Base-by-base conservation (phyloP, 1,140 invertebrate genomes). In the Bombus consobrinus region DNA sequence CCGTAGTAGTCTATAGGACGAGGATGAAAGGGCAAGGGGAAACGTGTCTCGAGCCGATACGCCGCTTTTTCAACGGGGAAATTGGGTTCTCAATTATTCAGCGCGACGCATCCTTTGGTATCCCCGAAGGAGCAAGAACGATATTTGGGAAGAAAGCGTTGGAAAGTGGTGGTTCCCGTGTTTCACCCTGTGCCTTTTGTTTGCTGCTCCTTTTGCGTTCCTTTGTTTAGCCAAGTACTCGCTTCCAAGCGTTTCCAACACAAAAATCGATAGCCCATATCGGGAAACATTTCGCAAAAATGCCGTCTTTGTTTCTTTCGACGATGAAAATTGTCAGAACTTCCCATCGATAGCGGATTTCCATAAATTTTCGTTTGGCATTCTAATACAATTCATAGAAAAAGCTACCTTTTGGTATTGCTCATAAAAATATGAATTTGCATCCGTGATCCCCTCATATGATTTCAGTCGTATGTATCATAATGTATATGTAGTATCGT, bases 1-100 rank as follows among this genome's bases (percentile, higher is more conserved):
- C n/a, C 32, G 22, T 22, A 13, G 69, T 43, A n/a, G 34, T 37
- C 34, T 57, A 28, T 15, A 9, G 28, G 39, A 18, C n/a, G n/a
- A 1, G 15, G 43, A 32, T 1, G n/a, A 47, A 72, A 3, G 1
- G 41, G 47, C 32, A 78, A 39, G 12, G 81, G 37, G 18, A 32
- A 47, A n/a, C 22, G 53, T 25, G 72, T 37, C 62, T 34, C 53
- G 64, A 12, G 71, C n/a, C 79, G 86, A 73, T 84, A 85, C n/a
- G 64, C n/a, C n/a, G 47, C n/a, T 77, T 72, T 89, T 81, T 82
- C 83, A 69, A 28, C 75, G 69, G n/a, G 87, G 43, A 89, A 89
- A 89, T 89, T 89, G 87, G 80, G 53, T 89, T 73, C 71, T 89
- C 88, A 83, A 89, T 89, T 89, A 89, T 89, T 89, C 88, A 89